Evolutionary conservation across 2,888 invertebrate species (phyloP).

Genomic region (Dysmachus trigonus): DNA sequence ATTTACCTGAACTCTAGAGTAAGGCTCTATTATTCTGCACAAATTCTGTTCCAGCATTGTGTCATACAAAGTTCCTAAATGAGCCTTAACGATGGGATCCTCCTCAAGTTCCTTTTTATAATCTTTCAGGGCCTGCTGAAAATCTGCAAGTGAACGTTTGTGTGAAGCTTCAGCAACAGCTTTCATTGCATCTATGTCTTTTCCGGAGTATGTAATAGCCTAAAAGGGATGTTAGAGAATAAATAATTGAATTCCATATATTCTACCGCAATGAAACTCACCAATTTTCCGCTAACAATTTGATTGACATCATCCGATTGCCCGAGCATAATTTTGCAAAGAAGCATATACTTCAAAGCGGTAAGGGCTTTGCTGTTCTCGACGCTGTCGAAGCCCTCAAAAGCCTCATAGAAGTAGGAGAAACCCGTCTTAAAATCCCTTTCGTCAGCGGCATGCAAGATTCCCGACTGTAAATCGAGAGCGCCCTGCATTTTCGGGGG

Average conservation of each 20-base stretch:
- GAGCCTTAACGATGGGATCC: slow-evolving; percentile 96
- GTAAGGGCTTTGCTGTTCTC: slow-evolving; percentile 90
- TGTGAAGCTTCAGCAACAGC: slow-evolving; percentile 96
- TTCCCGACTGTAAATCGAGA: slow-evolving; percentile 96
- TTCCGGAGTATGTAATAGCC: slow-evolving; percentile 94
- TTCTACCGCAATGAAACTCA: slow-evolving; percentile 51
- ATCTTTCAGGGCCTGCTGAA: slow-evolving; percentile 86
- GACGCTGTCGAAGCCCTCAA: slow-evolving; percentile 97
- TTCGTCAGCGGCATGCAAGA: slow-evolving; percentile 99
- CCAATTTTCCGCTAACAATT: slow-evolving; percentile 93
- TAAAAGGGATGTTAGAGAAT: slow-evolving; percentile 47
- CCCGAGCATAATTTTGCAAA: slow-evolving; percentile 98
- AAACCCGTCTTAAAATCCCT: slow-evolving; percentile 99
- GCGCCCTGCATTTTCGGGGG: slow-evolving; percentile 98
- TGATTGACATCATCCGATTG: slow-evolving; percentile 95
- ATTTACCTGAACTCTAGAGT: slow-evolving; percentile 88
- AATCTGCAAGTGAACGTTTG: slow-evolving; percentile 95
- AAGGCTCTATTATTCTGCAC: slow-evolving; percentile 98
- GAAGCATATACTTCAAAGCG: slow-evolving; percentile 98
- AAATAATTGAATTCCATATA: background rate
- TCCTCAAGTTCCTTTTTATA: slow-evolving; percentile 91
- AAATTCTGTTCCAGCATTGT: slow-evolving; percentile 99
- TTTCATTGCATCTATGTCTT: slow-evolving; percentile 97
- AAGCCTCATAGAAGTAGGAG: slow-evolving; percentile 99
- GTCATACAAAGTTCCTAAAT: slow-evolving; percentile 95